Evolutionary conservation across 2,797 vertebrate genomes (phyloP).

Genomic region (Lutjanus argentimaculatus): DNA sequence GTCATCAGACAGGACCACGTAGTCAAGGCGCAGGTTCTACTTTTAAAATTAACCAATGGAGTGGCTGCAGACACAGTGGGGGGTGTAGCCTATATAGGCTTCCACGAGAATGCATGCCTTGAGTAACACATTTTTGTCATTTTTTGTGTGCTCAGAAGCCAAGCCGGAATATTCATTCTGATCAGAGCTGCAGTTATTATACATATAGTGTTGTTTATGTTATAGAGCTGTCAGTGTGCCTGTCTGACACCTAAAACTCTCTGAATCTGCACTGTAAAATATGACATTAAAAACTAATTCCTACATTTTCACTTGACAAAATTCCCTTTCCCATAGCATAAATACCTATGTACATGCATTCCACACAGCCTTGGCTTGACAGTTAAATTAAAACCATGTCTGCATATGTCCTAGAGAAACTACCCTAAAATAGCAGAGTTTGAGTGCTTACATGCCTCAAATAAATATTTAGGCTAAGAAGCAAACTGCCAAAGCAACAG

Average conservation of each 20-base stretch:
- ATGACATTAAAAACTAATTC: constrained; percentile 7
- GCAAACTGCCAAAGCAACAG: constrained; percentile 37
- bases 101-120: constrained; percentile 6
- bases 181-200: background rate
- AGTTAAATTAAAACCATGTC: constrained; percentile 44
- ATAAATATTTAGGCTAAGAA: constrained; percentile 53
- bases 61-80: background rate
- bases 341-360: constrained; percentile 23
- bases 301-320: constrained; percentile 2
- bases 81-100: constrained; percentile 7
- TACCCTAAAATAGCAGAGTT: constrained; percentile 61
- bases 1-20: background rate
- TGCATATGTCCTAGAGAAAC: constrained; percentile 64
- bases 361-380: constrained; percentile 22
- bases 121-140: background rate
- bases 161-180: background rate
- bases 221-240: background rate
- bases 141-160: background rate
- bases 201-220: background rate
- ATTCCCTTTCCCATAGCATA: background rate
- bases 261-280: background rate
- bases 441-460: constrained; percentile 40
- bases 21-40: background rate
- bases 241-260: accelerated
- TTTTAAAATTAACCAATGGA: constrained; percentile 30